phyloP scores from a whole-genome alignment of 2,888 invertebrate species.

The Leuctra nigra region DNA sequence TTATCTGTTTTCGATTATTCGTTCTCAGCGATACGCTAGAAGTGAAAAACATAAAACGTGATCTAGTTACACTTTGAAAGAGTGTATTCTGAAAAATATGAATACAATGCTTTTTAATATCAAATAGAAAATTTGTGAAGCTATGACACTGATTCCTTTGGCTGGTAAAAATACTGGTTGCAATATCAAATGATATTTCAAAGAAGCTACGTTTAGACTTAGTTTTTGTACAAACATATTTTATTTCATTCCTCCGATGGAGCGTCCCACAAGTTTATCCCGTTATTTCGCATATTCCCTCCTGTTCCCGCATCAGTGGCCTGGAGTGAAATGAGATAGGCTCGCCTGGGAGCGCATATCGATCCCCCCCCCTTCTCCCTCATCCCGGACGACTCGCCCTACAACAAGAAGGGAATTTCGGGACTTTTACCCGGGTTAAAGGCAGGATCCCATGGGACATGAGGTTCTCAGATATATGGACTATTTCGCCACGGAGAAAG shows the following conservation, averaged over 20 bases:
- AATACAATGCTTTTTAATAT: background rate
- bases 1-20: too few relatives aligned
- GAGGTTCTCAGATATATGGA: too few relatives aligned
- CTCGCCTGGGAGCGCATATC: conserved; percentile 17
- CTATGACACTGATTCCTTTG: background rate
- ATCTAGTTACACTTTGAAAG: too few relatives aligned
- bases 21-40: too few relatives aligned
- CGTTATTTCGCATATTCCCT: too few relatives aligned
- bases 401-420: conserved; percentile 3
- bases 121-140: background rate
- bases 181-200: background rate
- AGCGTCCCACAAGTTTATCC: too few relatives aligned
- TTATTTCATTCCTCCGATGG: background rate
- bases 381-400: background rate
- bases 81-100: too few relatives aligned
- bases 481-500: too few relatives aligned
- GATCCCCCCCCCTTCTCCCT: conserved; percentile 1
- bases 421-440: conserved; percentile 15
- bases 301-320: too few relatives aligned
- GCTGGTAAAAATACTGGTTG: background rate
- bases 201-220: background rate
- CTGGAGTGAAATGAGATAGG: background rate
- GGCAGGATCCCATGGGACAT: background rate
- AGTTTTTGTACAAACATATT: background rate
- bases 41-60: too few relatives aligned